Base-by-base conservation (phyloP, 2,797 vertebrate species). In the Sparidentex hasta region DNA sequence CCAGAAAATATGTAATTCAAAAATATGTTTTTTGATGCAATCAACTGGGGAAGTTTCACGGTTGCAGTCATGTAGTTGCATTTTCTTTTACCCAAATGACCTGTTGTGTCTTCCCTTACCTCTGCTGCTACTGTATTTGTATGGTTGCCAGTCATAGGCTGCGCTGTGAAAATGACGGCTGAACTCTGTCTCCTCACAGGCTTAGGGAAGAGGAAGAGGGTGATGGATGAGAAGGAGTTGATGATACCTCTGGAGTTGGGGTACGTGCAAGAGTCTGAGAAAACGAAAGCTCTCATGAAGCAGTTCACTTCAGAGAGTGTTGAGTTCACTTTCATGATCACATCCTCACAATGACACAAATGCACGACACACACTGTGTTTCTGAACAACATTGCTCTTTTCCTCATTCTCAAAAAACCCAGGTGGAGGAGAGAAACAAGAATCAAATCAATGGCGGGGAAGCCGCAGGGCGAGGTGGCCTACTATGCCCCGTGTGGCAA, bases 371-470 rank as follows among this genome's bases (percentile, higher is more conserved):
- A 14, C 41, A n/a, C 27, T 43, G 9, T 76, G 51, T 74, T 72
- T 56, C 18, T 74, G 65, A 78, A 80, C 29, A 62, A 12, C 11
- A 11, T 2, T 78, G 20, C 29, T 65, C 8, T 75, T 21, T 63
- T 23, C 63, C 25, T 74, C 23, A 5, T 0, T 68, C 78, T 7
- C 54, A 47, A n/a, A 65, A 81, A 83, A 73, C 23, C n/a, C 90
- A 99, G 98, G 86, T 99, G 98, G 98, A 97, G 97, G 81, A 96
- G 98, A 94, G 98, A 99, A 95, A 98, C 98, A 44, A 95, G 97
- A 93, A 95, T 99, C 90, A 97, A 97, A 93, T 96, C 96, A 78
- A 90, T 96, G 3, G 95, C 96, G 59, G 97, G 97, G 80, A 97
- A 97, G 56, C 95, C 97, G 66, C 98, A 97, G 92, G 98, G 97